Evolutionary conservation across 1,140 invertebrate genomes (phyloP), one percentile per base, ranked within the genome.

Genomic region (Potamilus streckersoni): DNA sequence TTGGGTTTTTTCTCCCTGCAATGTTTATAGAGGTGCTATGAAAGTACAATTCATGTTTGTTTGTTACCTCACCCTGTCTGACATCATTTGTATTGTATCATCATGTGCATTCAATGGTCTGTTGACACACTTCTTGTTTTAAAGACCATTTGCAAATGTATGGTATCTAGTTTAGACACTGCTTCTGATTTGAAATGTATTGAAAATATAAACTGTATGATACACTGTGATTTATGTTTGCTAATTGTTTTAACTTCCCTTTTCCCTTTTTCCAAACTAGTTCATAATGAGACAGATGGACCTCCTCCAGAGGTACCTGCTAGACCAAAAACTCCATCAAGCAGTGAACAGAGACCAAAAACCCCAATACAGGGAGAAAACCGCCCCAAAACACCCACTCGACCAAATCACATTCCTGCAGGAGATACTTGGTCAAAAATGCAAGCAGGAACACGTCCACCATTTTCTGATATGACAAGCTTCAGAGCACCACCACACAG

Each of bases 371-470:
- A 78, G 57, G 76, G 71, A 31, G 80, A 81, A 72, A 74, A 78
- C 27, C 78, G 85, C 59, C 84, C 83, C n/a, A 85, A 85, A 74
- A 85, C 85, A 49, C 85, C 85, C 55, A 87, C 84, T n/a, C 69
- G 80, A 67, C 74, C 73, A 55, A 66, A 77, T 64, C 79, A 70
- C 6, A 67, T 78, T 59, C 62, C 60, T 71, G 57, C 71, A 27
- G 76, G 70, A 57, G 80, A 84, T 55, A 73, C 69, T 56, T 69
- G 78, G 23, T 62, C 69, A 17, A 79, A 74, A 72, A 78, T 73
- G 1, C 73, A 59, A 17, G 11, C 74, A 8, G 66, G 60, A 38
- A 69, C 62, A 69, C 71, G 73, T 60, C 77, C 74, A 15, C 65
- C 68, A 17, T 63, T 70, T 56, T 68, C 66, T 31, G 76, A 73